A percentile compares a stretch with the other conserved stretches of the same genome.
Evolutionary conservation across 2,888 invertebrate genomes (phyloP).

Genomic region (Phania funesta): DNA sequence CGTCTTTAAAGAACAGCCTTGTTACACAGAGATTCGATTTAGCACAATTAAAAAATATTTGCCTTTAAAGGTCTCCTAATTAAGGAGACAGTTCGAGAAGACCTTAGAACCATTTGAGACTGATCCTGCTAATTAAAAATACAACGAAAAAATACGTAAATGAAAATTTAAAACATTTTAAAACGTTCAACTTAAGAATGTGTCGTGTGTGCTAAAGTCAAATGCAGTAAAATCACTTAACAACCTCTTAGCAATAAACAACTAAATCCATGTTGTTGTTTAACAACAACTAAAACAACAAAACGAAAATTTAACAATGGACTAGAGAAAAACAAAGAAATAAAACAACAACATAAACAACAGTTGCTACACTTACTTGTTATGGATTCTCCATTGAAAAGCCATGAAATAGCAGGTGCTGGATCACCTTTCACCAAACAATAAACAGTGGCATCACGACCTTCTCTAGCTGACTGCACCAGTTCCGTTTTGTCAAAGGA

Average conservation of each 20-base stretch:
- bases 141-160: not conserved
- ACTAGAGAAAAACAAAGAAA: not conserved
- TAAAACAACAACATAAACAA: conserved; percentile 14
- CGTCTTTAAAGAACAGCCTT: too few relatives aligned
- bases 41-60: too few relatives aligned
- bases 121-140: too few relatives aligned
- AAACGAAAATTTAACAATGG: too few relatives aligned
- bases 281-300: conserved; percentile 18
- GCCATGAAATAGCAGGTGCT: conserved; percentile 80
- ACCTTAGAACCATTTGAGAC: not conserved
- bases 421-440: conserved; percentile 81
- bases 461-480: conserved; percentile 82
- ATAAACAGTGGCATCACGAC: conserved; percentile 80
- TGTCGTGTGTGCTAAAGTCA: conserved; percentile 1
- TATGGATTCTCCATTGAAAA: conserved; percentile 80
- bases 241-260: conserved; percentile 34
- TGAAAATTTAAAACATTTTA: not conserved
- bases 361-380: conserved; percentile 74
- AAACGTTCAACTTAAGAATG: not conserved
- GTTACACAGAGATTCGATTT: too few relatives aligned
- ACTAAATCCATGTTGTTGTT: conserved; percentile 15
- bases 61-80: too few relatives aligned
- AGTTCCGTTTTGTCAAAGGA: conserved; percentile 82
- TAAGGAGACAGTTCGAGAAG: too few relatives aligned
- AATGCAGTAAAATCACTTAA: conserved; percentile 44